Conservation (phyloP, 2,888 invertebrate genomes). For the Drosophila anomalipes region DNA sequence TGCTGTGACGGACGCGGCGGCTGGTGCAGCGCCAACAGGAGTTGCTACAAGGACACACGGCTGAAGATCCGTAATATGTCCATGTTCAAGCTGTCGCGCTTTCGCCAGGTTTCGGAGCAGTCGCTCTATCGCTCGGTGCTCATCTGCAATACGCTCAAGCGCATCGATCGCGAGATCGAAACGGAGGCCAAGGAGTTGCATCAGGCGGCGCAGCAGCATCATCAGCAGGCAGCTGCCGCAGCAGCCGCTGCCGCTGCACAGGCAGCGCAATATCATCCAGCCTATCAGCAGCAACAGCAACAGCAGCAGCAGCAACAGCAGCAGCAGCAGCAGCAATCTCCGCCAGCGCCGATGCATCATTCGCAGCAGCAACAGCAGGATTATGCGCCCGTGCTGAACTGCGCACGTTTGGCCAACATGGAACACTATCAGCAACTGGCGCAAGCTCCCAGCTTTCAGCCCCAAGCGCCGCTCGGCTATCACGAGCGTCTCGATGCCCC, state of each 20-base stretch:
- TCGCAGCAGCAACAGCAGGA: slow-evolving; percentile 78
- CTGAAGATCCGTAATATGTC: slow-evolving; percentile 96
- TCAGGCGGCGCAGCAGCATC: slow-evolving; percentile 84
- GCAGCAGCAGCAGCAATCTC: slow-evolving; percentile 67
- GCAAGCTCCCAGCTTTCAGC: slow-evolving; percentile 71
- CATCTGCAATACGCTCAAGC: slow-evolving; percentile 95
- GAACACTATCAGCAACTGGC: slow-evolving; percentile 82
- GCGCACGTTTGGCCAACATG: slow-evolving; percentile 80
- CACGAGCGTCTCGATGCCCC: slow-evolving; percentile 75
- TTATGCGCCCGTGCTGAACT: slow-evolving; percentile 83
- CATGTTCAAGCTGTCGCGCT: slow-evolving; percentile 95
- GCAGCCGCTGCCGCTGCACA: slow-evolving; percentile 68
- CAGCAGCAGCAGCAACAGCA: slow-evolving; percentile 67
- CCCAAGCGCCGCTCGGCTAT: slow-evolving; percentile 69
- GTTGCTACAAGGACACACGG: slow-evolving; percentile 94
- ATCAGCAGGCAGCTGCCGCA: slow-evolving; percentile 74
- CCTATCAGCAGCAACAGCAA: slow-evolving; percentile 74
- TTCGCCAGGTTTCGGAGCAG: slow-evolving; percentile 95
- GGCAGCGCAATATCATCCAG: slow-evolving; percentile 79
- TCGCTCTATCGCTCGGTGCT: slow-evolving; percentile 95
- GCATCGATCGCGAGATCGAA: slow-evolving; percentile 95
- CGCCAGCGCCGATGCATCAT: slow-evolving; percentile 64
- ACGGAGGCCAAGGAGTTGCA: slow-evolving; percentile 87
- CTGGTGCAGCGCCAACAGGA: slow-evolving; percentile 90
- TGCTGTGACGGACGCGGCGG: slow-evolving; percentile 89